Evolutionary conservation across 2,113 vertebrate genomes (phyloP).

Genomic region (Tapirus terrestris): DNA sequence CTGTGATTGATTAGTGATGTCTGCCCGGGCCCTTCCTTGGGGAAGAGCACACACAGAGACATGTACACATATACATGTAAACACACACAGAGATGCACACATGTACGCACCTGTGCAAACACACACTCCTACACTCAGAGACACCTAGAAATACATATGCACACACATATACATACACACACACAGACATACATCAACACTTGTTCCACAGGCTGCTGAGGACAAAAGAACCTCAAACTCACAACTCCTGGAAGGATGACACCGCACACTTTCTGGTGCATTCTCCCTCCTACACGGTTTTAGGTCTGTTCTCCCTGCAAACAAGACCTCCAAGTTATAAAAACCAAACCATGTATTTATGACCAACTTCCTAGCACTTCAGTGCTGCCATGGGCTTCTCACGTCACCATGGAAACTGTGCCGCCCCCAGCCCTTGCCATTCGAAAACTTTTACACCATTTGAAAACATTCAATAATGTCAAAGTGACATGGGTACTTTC

Average conservation of each 20-base stretch:
- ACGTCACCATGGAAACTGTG: conserved; percentile 43
- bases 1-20: not conserved
- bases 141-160: not conserved
- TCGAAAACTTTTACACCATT: not conserved
- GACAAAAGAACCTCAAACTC: not conserved
- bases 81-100: not conserved
- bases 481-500: not conserved
- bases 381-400: not conserved
- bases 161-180: not conserved
- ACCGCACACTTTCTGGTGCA: too few species aligned
- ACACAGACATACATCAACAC: not conserved
- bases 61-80: not conserved
- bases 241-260: not conserved
- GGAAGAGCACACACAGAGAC: not conserved
- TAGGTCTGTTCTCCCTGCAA: not conserved
- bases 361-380: not conserved
- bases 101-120: not conserved
- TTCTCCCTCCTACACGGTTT: not conserved
- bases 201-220: not conserved
- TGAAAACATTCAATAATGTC: not conserved
- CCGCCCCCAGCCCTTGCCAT: not conserved
- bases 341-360: not conserved
- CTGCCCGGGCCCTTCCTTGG: not conserved
- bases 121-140: accelerated
- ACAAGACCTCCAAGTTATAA: not conserved